Evolutionary conservation across 1,140 invertebrate species (phyloP), one percentile per base, ranked within the genome.

Genomic region (Drosophila fuyamai): DNA sequence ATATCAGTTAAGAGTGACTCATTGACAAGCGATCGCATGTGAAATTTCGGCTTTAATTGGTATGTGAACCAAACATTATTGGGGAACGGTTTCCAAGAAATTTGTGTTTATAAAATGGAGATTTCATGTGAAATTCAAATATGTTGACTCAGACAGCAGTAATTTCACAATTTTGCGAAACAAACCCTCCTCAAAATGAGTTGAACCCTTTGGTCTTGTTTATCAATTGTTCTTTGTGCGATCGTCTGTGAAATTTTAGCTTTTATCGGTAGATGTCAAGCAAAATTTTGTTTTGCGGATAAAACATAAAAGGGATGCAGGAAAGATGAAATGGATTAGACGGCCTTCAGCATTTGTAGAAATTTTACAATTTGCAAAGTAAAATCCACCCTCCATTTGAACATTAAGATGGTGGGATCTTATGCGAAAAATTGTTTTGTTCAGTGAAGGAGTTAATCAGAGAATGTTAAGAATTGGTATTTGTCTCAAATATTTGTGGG

Each of bases 291-390:
- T 32, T 32, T 32, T 32, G 29, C 29, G 29, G 6, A 32, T 8
- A 6, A 8, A 32, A 7, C 29, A 8, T 32, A 32, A 32, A 32
- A 0, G 29, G 29, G 6, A 32, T 32, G 1, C 29, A 32, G 29
- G 8, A 32, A 32, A 32, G 6, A 6, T 32, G 6, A 32, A 32
- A 32, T 32, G 7, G 2, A 32, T 8, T 14, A 13, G 2, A 10
- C 1, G 8, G 14, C 13, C 8, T 13, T 4, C 35, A 38, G 53
- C 10, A 18, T 16, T 36, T 40, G 23, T 16, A 16, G 13, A 23
- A 18, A 61, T 57, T 57, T 61, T 35, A 57, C 51, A 40, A 57
- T 16, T 40, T 18, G 55, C 51, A 4, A 27, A 57, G 29, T 61
- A 57, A 62, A 41, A n/a, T 4, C n/a, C 48, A 16, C 29, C 13